Evolutionary conservation across 1,140 invertebrate genomes (phyloP).

Genomic region (Papilio glaucus): DNA sequence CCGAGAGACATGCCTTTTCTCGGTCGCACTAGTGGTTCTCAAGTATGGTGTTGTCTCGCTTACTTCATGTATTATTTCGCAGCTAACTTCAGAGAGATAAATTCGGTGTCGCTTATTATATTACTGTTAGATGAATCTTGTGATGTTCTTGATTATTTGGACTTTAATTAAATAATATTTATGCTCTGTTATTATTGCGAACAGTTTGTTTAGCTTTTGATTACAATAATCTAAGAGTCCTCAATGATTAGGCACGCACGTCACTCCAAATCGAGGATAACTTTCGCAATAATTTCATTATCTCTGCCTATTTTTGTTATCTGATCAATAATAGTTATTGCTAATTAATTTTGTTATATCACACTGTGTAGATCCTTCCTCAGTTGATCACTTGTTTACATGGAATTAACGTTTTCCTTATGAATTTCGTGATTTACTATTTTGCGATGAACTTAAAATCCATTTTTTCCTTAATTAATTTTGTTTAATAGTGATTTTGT

Average conservation of each 20-base stretch:
- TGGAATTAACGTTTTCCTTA: background rate
- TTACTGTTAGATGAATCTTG: no score
- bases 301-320: conserved; percentile 8
- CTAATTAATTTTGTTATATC: background rate
- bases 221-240: background rate
- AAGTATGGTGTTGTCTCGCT: no score
- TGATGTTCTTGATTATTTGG: no score
- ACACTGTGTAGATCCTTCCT: background rate
- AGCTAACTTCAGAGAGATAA: no score
- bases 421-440: background rate
- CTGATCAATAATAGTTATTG: conserved; percentile 9
- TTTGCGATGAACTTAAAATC: background rate
- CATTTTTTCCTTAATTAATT: background rate
- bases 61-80: no score
- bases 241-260: background rate
- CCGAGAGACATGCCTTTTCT: no score
- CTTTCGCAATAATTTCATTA: background rate
- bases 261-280: background rate
- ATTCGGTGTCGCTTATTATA: no score
- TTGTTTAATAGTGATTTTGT: background rate
- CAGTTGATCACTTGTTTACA: background rate
- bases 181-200: background rate
- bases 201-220: background rate
- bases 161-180: no score
- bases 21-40: no score